phyloP scores from a whole-genome alignment of 2,797 vertebrate species.

The Amblyopsis hoosieri region DNA sequence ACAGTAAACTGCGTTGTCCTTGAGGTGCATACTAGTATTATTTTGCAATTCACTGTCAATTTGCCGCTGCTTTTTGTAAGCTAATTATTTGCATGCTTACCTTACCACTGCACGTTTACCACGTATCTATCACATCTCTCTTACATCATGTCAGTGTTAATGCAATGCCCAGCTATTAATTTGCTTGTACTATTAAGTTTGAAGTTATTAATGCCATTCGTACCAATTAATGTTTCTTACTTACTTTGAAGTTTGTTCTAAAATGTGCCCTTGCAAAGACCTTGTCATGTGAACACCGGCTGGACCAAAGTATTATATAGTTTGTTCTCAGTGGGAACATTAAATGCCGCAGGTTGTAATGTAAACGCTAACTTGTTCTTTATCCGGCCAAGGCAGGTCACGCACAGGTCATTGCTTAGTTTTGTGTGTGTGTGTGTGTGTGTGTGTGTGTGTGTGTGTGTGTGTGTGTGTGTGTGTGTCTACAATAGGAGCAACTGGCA shows the following conservation, averaged over 20 bases:
- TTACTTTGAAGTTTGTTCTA: background rate
- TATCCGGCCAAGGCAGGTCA: constrained; percentile 4
- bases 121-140: constrained; percentile 4
- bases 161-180: background rate
- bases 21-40: too few relatives aligned
- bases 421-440: background rate
- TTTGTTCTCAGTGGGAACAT: constrained; percentile 40
- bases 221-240: background rate
- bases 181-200: constrained; percentile 17
- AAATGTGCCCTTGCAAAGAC: constrained; percentile 54
- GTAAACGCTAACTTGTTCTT: too few relatives aligned
- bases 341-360: background rate
- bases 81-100: too few relatives aligned
- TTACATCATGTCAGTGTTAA: constrained; percentile 4
- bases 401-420: constrained; percentile 41
- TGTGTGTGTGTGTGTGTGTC: constrained; percentile 53
- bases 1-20: too few relatives aligned
- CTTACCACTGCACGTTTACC: too few relatives aligned
- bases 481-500: constrained; percentile 73
- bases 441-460: background rate
- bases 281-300: constrained; percentile 41
- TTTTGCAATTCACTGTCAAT: too few relatives aligned
- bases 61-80: too few relatives aligned
- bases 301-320: constrained; percentile 17
- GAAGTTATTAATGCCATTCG: constrained; percentile 37